Evolutionary conservation across 1,140 invertebrate genomes (phyloP), one percentile per base, ranked within the genome.

Genomic region (Temnothorax longispinosus): DNA sequence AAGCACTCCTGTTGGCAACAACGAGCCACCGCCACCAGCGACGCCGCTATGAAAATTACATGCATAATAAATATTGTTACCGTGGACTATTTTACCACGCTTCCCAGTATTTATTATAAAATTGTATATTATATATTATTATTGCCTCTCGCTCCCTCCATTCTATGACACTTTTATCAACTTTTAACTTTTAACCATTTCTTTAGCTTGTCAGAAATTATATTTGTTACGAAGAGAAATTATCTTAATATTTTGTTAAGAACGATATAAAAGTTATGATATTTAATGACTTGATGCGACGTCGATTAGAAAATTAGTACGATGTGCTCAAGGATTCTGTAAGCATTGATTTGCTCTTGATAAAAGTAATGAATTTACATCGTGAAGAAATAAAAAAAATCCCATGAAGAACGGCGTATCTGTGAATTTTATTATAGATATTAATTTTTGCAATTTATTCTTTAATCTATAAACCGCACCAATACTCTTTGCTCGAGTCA

Each of bases 1-100:
- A 76, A 92, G 85, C 50, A 87, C 89, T 11, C 90, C 91, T 1
- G 80, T 94, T 90, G 67, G 65, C 85, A 65, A 67, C 87, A 77
- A 72, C 77, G 64, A 67, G 35, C n/a, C 81, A 35, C 47, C 78
- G 13, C 89, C 77, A 74, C 18, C 78, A 41, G 38, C 41, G 32
- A n/a, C 7, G 13, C 27, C 47, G 10, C 72, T 87, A 50, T 91
- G 60, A 92, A 41, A 18, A 80, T 65, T 50, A 13, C 10, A 54
- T 18, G 7, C 27, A 56, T 87, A 77, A 0, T 44, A 67, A 87
- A 77, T 27, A 78, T 88, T 85, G 77, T 90, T 85, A n/a, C 27
- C 76, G 52, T 82, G 74, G 47, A 67, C 11, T 64, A 54, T 56
- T 90, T 80, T 80, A 78, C 21, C 38, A 75, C 64, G 58, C 50